Base-by-base conservation (phyloP, 2,888 invertebrate genomes). In the Parochlus steinenii region DNA sequence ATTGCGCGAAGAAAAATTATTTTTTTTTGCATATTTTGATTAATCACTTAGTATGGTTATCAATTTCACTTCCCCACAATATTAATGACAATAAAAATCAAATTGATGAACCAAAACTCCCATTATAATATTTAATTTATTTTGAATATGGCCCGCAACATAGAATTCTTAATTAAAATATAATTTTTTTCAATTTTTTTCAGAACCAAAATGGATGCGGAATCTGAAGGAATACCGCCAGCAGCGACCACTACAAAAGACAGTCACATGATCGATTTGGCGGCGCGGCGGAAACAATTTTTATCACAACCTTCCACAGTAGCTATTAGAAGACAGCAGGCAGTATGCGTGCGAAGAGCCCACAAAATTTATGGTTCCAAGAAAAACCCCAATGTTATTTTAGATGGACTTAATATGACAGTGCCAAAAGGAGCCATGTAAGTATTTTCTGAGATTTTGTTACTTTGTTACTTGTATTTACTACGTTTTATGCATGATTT, bases 341-440 rank as follows among this genome's bases (percentile, higher is more conserved):
- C 87, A 0, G 79, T 89, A 1, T 83, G 83, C 47, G 83, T 89
- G 2, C 65, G 85, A 38, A 59, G 80, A 12, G 85, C 89, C 0
- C 75, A 70, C 53, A 90, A 90, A 59, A 73, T 70, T 54, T 90
- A 89, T 52, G 89, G 89, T 5, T 63, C 74, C 4, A 69, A 74
- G 44, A 78, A 70, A 45, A 81, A 73, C 49, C 81, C 81, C 0
- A 78, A 80, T 46, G 66, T 83, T 20, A 80, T 90, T 24, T 64
- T 92, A 35, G 83, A 86, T 52, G 81, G 82, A 16, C 66, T 92
- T 36, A 85, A 85, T 51, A 85, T 92, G 81, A 87, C 86, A 12
- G 90, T 92, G 27, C 79, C 86, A 15, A 85, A 86, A 53, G 87
- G 87, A 33, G 63, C 77, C 30, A 86, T 86, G 85, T 85, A 63